Percentiles rank a stretch among this genome's conserved stretches.
Conservation (phyloP, 2,888 invertebrate genomes). For the Cepaea hortensis region DNA sequence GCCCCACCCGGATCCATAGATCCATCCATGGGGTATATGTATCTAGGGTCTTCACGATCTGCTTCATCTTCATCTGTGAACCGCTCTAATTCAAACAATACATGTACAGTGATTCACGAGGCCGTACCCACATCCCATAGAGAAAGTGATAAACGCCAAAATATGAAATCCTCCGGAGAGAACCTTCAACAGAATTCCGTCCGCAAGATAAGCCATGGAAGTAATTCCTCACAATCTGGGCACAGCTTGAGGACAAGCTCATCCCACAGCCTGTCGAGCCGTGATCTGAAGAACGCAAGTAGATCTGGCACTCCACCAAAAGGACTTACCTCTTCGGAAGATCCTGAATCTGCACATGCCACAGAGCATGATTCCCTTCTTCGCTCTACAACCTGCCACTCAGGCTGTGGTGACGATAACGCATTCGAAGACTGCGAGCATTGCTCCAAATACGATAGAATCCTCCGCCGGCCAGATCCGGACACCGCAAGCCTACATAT, state of each 20-base stretch:
- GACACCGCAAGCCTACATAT: constrained; percentile 19
- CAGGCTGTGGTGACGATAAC: constrained; percentile 27
- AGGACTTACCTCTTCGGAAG: background rate
- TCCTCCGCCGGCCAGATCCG: background rate
- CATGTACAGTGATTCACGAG: constrained; percentile 33
- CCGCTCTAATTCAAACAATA: background rate
- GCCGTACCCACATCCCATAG: background rate
- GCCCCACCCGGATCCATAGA: constrained; percentile 24
- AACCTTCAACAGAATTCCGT: background rate
- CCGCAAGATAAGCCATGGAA: background rate
- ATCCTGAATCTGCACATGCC: constrained; percentile 9
- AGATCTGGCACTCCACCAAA: background rate
- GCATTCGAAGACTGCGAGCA: constrained; percentile 26
- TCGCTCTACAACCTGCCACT: constrained; percentile 24
- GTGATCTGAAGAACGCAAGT: background rate
- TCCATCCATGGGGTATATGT: background rate
- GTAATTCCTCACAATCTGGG: background rate
- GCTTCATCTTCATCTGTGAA: background rate
- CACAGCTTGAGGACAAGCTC: background rate
- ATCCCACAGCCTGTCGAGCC: too few species aligned
- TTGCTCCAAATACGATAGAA: constrained; percentile 37
- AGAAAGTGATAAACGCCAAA: background rate
- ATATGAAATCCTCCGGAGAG: background rate
- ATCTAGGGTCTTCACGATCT: background rate
- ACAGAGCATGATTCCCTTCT: constrained; percentile 36